These are phyloP conservation scores for Eremobia ochroleuca DNA, from an alignment of 2,888 invertebrate species.

Conservation along the genomic window DNA sequence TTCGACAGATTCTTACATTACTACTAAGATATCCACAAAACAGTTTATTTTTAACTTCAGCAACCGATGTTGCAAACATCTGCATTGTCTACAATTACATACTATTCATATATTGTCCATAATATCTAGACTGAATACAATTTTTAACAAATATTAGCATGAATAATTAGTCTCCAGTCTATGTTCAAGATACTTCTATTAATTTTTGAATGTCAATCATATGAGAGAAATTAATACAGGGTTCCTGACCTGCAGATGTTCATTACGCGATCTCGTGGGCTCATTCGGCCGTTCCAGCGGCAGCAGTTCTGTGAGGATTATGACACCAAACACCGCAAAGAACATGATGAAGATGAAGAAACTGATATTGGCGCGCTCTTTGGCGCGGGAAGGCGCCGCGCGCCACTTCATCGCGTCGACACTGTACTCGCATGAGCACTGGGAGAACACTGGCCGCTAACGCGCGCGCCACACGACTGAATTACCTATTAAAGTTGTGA, in stretches of 20 bases:
- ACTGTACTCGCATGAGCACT: conserved; percentile 79
- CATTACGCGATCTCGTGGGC: conserved; percentile 92
- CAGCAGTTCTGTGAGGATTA: conserved; percentile 96
- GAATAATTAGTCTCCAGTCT: neutral
- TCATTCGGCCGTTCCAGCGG: conserved; percentile 90
- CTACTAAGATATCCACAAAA: neutral
- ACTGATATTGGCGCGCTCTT: conserved; percentile 96
- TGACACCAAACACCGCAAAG: conserved; percentile 96
- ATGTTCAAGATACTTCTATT: neutral
- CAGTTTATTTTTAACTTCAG: conserved; percentile 9
- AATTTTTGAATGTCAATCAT: conserved; percentile 19
- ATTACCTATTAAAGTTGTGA: conserved; percentile 66
- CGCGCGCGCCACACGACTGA: conserved; percentile 79
- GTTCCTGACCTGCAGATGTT: conserved; percentile 92
- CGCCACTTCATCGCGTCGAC: conserved; percentile 87
- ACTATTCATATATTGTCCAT: neutral
- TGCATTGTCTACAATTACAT: conserved; percentile 11
- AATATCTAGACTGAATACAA: neutral
- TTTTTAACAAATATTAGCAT: neutral
- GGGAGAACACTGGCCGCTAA: conserved; percentile 72
- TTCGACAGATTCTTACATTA: neutral
- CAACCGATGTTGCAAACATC: conserved; percentile 6
- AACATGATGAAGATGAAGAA: conserved; percentile 98
- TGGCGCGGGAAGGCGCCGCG: conserved; percentile 90
- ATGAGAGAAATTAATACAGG: conserved; percentile 26